Evolutionary conservation across 2,797 vertebrate species (phyloP), one percentile per base, ranked within the genome.

Genomic region (Momotus momota): DNA sequence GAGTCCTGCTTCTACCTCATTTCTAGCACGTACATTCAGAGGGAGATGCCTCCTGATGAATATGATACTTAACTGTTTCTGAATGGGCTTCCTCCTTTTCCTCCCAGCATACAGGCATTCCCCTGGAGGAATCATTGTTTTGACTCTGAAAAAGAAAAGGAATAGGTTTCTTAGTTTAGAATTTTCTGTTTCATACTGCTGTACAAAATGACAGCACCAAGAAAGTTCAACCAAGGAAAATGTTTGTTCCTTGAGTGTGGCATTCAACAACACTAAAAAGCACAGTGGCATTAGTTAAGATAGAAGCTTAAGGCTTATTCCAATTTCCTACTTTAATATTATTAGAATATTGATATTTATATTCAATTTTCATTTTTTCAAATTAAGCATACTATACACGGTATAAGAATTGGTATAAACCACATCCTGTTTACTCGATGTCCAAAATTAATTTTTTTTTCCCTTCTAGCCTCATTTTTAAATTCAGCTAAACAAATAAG

Each of bases 101-200:
- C 99, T 98, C 81, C 99, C 99, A 9, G 99, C 99, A 23, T 99
- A 99, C 86, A 99, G 98, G 97, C 99, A 99, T 97, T 99, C 99
- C 96, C 99, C 99, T 0, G 99, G 99, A 49, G 99, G 99, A 91
- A 99, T 99, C 99, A 99, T 99, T 96, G 81, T 98, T 94, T 79
- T 57, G 95, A 97, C 95, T 96, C 98, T 98, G 97, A 88, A 97
- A 96, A 72, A 95, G 66, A 97, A 93, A 94, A 92, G 40, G 14
- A 90, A 89, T 43, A 91, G 29, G 45, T 72, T 89, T 74, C 45
- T 96, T 80, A 91, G 18, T 33, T 66, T 3, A 10, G 73, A 74
- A 29, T 9, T 48, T 57, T 88, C 60, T 64, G 23, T 69, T 83
- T 70, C 29, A 19, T 40, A 25, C 5, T 1, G 0, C 14, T 48